phyloP scores from a whole-genome alignment of 2,888 invertebrate species.

The Habroteleia sp. region DNA sequence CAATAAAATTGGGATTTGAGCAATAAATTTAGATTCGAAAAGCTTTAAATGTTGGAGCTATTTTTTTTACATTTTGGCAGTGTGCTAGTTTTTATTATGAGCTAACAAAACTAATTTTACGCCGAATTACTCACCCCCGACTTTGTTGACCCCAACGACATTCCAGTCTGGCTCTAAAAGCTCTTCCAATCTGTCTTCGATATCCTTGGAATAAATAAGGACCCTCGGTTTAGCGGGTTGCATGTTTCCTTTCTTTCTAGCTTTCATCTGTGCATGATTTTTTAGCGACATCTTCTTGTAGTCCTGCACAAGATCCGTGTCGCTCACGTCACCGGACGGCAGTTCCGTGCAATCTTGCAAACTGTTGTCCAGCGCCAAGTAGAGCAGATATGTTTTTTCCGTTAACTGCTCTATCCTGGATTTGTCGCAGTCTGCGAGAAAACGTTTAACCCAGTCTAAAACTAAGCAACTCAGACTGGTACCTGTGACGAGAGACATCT shows the following conservation, averaged over 20 bases:
- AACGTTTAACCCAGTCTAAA: conserved; percentile 84
- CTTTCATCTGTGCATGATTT: conserved; percentile 75
- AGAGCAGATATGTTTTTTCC: conserved; percentile 88
- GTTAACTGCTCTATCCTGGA: conserved; percentile 77
- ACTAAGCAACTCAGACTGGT: conserved; percentile 85
- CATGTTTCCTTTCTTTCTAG: conserved; percentile 82
- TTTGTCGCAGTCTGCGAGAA: conserved; percentile 69
- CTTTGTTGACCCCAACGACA: conserved; percentile 83
- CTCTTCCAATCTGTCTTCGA: conserved; percentile 81
- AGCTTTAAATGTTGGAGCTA: too few relatives aligned
- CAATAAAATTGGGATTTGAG: too few relatives aligned
- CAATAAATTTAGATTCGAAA: too few relatives aligned
- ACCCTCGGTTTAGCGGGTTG: conserved; percentile 85
- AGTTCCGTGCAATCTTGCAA: conserved; percentile 91
- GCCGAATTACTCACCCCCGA: conserved; percentile 80
- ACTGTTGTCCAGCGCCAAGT: conserved; percentile 88
- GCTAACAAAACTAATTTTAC: too few relatives aligned
- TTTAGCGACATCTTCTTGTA: conserved; percentile 84
- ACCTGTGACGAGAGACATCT: conserved; percentile 84
- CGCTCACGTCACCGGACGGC: conserved; percentile 84
- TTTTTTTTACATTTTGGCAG: too few relatives aligned
- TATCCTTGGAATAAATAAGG: conserved; percentile 84
- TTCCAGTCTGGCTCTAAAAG: conserved; percentile 85
- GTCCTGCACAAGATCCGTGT: conserved; percentile 89
- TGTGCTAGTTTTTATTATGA: too few relatives aligned